Base-by-base conservation (phyloP, 2,888 invertebrate species). In the Drosophila gaucha region DNA sequence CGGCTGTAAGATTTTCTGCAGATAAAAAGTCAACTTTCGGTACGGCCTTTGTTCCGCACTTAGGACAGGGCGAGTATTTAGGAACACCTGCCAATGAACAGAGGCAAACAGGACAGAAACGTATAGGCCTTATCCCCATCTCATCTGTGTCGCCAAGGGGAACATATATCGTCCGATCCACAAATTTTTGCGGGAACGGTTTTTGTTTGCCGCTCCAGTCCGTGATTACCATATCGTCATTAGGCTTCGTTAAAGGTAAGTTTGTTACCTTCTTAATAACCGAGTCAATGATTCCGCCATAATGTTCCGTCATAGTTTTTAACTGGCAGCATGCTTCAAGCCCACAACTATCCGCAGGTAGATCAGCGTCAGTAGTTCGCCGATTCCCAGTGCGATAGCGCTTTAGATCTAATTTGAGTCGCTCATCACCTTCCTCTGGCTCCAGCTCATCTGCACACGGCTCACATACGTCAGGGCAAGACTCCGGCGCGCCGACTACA, bases 21-120 rank as follows among this genome's bases (percentile, higher is more conserved):
- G 62, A 20, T 9, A 58, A 66, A 20, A 78, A 22, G 0, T 68
- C 67, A 5, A 80, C 28, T 9, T 74, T 50, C 0, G 90, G 89
- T 22, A 85, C 58, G 1, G 89, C 75, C 18, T 89, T 89, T 33
- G 84, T 84, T 9, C 88, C 79, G 66, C 91, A 91, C 49, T 82
- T 89, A 1, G 89, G 90, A 55, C 91, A 90, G 1, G 90, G 75
- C 9, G 92, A 91, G 86, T 92, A 91, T 74, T 92, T 92, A 20
- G 91, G 90, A 43, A 93, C 51, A 87, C 87, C 90, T 2, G 87
- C 82, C 49, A 91, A 80, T 12, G 90, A 62, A 35, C 62, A 80
- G n/a, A 89, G 74, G 55, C 91, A 91, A 18, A 91, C 64, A 1
- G 91, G 89, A 47, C 91, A 91, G 28, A 67, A 78, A 10, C 90